phyloP scores from a whole-genome alignment of 2,113 vertebrate genomes.

The Trichechus manatus region DNA sequence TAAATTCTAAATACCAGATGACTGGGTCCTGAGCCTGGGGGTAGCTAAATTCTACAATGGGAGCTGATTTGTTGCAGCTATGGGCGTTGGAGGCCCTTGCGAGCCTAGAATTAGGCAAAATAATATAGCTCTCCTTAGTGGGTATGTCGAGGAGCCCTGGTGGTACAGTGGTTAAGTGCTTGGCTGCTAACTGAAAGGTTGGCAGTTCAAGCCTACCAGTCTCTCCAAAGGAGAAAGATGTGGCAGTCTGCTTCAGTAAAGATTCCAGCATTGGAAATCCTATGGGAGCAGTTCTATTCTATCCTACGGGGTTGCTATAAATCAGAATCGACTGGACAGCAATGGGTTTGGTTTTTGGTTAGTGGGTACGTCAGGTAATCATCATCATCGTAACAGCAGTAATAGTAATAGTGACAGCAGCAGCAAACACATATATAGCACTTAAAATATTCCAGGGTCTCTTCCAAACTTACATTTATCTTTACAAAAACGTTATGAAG shows the following conservation, averaged over 20 bases:
- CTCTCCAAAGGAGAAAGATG: no score
- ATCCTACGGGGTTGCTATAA: no score
- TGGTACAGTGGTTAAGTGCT: no score
- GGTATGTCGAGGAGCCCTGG: no score
- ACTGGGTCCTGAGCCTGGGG: background rate
- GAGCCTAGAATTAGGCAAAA: background rate
- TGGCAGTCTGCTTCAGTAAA: no score
- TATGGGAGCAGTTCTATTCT: no score
- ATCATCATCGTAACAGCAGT: background rate
- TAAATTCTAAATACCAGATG: background rate
- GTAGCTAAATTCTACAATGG: background rate
- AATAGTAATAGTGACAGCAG: background rate
- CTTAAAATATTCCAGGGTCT: background rate
- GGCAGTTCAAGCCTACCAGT: no score
- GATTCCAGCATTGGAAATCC: no score
- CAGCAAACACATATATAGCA: background rate
- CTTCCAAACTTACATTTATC: background rate
- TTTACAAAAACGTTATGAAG: background rate
- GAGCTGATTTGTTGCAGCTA: background rate
- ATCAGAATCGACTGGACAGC: no score
- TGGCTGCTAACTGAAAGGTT: no score
- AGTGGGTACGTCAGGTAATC: background rate
- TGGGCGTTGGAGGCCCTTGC: background rate
- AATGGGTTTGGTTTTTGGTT: background rate
- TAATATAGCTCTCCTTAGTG: background rate